Base-by-base conservation (phyloP, 2,888 invertebrate species). In the Desoria tigrina region DNA sequence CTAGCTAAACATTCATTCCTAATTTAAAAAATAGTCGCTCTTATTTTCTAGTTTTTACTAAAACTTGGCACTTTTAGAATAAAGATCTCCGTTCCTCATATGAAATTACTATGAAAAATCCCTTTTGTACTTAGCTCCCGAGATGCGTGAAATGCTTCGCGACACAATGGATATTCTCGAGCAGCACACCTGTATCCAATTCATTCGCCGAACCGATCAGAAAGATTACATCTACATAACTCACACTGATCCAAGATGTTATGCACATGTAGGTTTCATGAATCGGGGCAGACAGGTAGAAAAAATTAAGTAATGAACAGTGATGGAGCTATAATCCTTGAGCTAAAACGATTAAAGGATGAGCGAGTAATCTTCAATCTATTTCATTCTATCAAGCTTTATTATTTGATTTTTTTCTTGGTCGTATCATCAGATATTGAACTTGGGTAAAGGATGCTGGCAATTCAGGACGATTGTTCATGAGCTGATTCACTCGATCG, bases 401-500 rank as follows among this genome's bases (percentile, higher is more conserved):
- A 32, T 11, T 32, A 32, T 32, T 32, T 32, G 11, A 32, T 32
- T 32, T 32, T 32, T 32, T 32, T 32, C 11, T 11, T 11, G 11
- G 11, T 32, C 11, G n/a, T n/a, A n/a, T 11, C 6, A 32, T 7
- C 54, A 69, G 71, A 71, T 68, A 49, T 61, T 68, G 2, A 71
- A 71, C 55, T 68, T 71, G 51, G 71, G 68, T 7, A 65, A 60
- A 23, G 71, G 71, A 21, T 71, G 71, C 42, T 68, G 65, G 68
- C 60, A 54, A 61, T 63, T 65, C 50, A 68, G 66, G n/a, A 68
- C 65, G 26, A 53, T 71, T 32, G 24, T 60, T 57, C 68, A 66
- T 55, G 71, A 71, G 57, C 64, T 71, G 65, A 68, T 71, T 66
- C 71, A 71, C 61, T 56, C 66, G 26, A 68, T 71, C 58, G 66